These are phyloP conservation scores for Temnothorax longispinosus DNA, from an alignment of 1,140 invertebrate species.

Conservation along the genomic window DNA sequence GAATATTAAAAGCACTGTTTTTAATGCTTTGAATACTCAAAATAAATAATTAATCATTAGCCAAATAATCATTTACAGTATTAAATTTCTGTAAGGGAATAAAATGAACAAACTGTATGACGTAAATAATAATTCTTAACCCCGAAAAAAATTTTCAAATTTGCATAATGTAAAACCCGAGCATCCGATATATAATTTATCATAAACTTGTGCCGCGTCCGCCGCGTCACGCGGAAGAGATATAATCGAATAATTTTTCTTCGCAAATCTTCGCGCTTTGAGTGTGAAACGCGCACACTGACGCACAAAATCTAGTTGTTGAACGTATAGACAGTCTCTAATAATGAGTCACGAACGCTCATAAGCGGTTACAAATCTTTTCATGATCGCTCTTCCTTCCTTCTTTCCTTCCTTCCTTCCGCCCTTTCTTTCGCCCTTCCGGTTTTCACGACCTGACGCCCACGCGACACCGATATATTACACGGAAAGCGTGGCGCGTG, in stretches of 20 bases:
- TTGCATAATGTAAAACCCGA: background rate
- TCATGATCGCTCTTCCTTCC: background rate
- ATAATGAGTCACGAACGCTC: background rate
- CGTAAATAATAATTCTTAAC: background rate
- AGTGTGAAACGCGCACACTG: background rate
- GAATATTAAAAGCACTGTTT: too few species aligned
- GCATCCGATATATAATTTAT: background rate
- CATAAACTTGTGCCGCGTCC: background rate
- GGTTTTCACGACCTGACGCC: conserved; percentile 24
- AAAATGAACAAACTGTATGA: background rate
- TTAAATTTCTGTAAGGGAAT: too few species aligned
- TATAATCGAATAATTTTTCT: background rate
- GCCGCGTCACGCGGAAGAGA: background rate
- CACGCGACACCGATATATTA: background rate
- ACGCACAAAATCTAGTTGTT: background rate
- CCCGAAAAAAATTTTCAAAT: background rate
- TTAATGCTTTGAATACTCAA: too few species aligned
- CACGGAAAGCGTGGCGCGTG: conserved; percentile 13
- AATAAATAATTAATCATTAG: too few species aligned
- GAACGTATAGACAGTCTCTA: background rate
- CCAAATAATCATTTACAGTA: too few species aligned
- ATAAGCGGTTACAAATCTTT: background rate
- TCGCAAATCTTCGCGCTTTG: background rate
- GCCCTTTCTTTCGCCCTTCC: background rate
- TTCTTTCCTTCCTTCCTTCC: background rate